Conservation (phyloP, 1,140 invertebrate species). For the Acromyrmex echinatior region DNA sequence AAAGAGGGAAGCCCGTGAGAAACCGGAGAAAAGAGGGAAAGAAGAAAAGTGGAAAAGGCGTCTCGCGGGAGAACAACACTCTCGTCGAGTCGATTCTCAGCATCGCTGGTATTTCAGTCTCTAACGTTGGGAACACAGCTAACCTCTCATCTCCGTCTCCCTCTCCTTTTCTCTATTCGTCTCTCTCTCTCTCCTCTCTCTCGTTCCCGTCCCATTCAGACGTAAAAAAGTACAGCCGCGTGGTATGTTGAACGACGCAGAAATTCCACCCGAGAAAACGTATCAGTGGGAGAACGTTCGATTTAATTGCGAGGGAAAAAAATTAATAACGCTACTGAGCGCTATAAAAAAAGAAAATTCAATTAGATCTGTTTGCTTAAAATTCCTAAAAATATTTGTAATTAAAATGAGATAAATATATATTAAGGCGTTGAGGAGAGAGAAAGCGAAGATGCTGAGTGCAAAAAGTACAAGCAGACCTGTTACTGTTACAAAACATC, state of each 20-base stretch:
- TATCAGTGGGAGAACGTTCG: background rate
- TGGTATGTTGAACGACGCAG: slow-evolving; percentile 25
- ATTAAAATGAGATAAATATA: too few species aligned
- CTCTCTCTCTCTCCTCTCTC: background rate
- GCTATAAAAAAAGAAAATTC: too few species aligned
- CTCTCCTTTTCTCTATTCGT: slow-evolving; percentile 4
- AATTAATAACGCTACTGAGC: background rate
- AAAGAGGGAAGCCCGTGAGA: background rate
- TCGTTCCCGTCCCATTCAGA: background rate
- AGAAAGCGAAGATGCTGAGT: too few species aligned
- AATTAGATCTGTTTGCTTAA: too few species aligned
- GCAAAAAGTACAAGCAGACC: too few species aligned
- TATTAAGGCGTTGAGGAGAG: too few species aligned
- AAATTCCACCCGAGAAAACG: slow-evolving; percentile 43
- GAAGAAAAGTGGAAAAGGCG: slow-evolving; percentile 63
- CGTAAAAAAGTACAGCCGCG: slow-evolving; percentile 55
- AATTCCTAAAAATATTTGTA: too few species aligned
- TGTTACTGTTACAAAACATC: too few species aligned
- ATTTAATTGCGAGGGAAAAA: background rate
- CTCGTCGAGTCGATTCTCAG: slow-evolving; percentile 50
- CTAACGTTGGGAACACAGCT: slow-evolving; percentile 66
- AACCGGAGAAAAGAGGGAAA: slow-evolving; percentile 21
- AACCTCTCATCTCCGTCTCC: slow-evolving; percentile 53
- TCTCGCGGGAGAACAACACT: slow-evolving; percentile 37
- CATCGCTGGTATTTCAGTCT: slow-evolving; percentile 73